phyloP scores from a whole-genome alignment of 2,888 invertebrate species.

The Monopis laevigella region DNA sequence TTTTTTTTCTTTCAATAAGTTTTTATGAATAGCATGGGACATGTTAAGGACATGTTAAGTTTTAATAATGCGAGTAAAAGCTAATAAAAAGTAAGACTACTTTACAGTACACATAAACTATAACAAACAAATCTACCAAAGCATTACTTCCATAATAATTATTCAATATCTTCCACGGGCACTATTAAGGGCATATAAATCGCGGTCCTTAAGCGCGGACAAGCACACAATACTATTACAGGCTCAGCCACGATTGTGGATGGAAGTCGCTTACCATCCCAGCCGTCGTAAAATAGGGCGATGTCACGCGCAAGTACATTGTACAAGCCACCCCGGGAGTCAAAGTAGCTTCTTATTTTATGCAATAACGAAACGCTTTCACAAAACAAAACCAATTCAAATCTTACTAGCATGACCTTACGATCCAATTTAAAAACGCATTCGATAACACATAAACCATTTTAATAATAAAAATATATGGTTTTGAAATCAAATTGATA shows the following conservation, averaged over 20 bases:
- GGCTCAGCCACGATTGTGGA: constrained; percentile 12
- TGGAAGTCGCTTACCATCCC: constrained; percentile 1
- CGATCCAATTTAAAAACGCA: background rate
- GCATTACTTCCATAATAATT: constrained; percentile 46
- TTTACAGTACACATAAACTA: background rate
- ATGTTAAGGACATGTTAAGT: too few relatives aligned
- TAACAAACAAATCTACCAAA: too few relatives aligned
- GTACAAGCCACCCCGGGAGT: constrained; percentile 63
- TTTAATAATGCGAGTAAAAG: too few relatives aligned
- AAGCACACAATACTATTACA: constrained; percentile 40
- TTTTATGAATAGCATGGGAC: too few relatives aligned
- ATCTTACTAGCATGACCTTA: too few relatives aligned
- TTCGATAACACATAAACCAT: too few relatives aligned
- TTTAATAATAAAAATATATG: background rate
- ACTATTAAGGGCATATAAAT: constrained; percentile 52
- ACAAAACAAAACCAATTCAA: constrained; percentile 20
- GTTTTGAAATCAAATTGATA: constrained; percentile 3
- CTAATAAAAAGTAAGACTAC: too few relatives aligned
- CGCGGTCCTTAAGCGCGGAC: constrained; percentile 45
- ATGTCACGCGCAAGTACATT: constrained; percentile 61
- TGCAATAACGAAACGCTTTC: constrained; percentile 20
- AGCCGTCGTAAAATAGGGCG: constrained; percentile 42
- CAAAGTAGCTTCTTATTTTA: constrained; percentile 53
- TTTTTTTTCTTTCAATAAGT: too few relatives aligned
- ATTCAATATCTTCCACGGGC: constrained; percentile 42